Evolutionary conservation across 1,140 invertebrate species (phyloP).

Genomic region (Drosophila truncata): DNA sequence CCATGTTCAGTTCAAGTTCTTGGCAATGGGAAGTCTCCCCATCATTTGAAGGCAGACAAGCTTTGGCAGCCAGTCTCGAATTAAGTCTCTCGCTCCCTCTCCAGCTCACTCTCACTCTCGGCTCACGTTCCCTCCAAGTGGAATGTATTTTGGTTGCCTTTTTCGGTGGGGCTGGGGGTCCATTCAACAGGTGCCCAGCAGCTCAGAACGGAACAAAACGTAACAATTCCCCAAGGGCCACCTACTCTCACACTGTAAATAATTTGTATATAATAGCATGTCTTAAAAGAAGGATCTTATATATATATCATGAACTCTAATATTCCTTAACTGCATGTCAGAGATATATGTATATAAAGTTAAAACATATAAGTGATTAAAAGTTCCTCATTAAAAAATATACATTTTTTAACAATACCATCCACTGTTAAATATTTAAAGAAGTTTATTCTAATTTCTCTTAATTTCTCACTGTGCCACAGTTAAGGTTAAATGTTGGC

Average conservation of each 20-base stretch:
- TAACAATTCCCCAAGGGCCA: conserved; percentile 22
- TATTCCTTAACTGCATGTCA: background rate
- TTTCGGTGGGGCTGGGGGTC: background rate
- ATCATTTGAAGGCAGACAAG: conserved; percentile 53
- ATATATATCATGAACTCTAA: background rate
- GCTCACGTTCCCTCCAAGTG: background rate
- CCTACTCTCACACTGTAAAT: conserved; percentile 6
- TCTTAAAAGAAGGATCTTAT: background rate
- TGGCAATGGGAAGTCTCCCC: conserved; percentile 57
- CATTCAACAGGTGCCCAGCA: conserved; percentile 52
- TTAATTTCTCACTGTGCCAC: conserved; percentile 3
- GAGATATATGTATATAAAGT: background rate
- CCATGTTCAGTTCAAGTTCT: conserved; percentile 73
- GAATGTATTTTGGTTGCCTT: conserved; percentile 32
- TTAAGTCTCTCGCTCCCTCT: conserved; percentile 17
- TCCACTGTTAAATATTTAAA: background rate
- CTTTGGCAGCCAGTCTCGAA: conserved; percentile 58
- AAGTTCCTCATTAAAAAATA: background rate
- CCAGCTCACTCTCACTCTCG: conserved; percentile 7
- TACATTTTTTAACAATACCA: background rate
- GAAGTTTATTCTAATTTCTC: background rate
- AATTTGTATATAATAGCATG: background rate
- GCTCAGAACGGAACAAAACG: conserved; percentile 32
- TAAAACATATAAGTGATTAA: background rate
- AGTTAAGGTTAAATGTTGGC: conserved; percentile 38